phyloP scores from a whole-genome alignment of 2,888 invertebrate species.

The Lycocerus yunnanus region DNA sequence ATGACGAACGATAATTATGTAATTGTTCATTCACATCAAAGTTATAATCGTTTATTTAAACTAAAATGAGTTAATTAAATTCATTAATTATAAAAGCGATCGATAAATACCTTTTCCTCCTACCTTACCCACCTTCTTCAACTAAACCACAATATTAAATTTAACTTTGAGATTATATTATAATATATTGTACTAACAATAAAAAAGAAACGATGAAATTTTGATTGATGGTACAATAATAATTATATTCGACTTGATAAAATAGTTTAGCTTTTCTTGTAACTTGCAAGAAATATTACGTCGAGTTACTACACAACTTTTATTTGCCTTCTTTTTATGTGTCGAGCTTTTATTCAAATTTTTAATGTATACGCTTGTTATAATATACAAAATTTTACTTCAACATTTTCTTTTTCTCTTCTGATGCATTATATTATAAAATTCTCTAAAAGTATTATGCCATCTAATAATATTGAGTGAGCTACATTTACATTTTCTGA shows the following conservation, averaged over 20 bases:
- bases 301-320: not conserved
- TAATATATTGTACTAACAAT: not conserved
- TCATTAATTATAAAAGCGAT: constrained; percentile 1
- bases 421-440: not conserved
- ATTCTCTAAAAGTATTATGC: not conserved
- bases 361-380: not conserved
- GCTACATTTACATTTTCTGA: not conserved
- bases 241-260: not conserved
- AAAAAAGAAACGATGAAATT: not conserved
- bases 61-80: constrained; percentile 4
- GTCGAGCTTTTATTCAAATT: not conserved
- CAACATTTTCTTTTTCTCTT: not conserved
- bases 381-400: not conserved
- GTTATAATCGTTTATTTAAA: constrained; percentile 1
- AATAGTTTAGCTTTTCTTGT: not conserved
- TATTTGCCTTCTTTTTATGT: not conserved
- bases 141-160: not conserved
- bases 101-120: not conserved
- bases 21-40: constrained; percentile 1
- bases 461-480: not conserved
- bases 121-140: not conserved
- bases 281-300: not conserved
- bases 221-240: not conserved
- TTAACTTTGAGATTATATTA: not conserved
- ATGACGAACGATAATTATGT: not conserved